Base-by-base conservation (phyloP, 2,888 invertebrate species). In the Ochropacha duplaris region DNA sequence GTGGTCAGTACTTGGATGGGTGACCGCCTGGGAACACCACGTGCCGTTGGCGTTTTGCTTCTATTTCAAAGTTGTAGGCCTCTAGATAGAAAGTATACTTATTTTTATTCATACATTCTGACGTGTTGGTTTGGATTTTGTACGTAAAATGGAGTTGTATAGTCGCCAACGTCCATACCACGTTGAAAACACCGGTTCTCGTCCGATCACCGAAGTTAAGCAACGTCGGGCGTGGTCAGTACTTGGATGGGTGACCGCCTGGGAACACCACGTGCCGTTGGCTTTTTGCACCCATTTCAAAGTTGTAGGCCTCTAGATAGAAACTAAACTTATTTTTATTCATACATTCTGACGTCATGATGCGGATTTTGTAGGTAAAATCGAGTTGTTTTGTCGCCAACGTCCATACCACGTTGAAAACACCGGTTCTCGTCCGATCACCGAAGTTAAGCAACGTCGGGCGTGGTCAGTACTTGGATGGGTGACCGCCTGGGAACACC, bases 381-480 rank as follows among this genome's bases (percentile, higher is more conserved):
- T 59, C 9, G 44, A 6, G 4, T 11, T 12, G 0, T 0, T 14
- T 16, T 16, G 8, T 63, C 54, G 78, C 73, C 79, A 79, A 79
- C 79, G 58, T 58, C 50, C 49, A 83, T 80, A 81, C 81, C 81
- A 72, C 79, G 86, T 86, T 88, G 87, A 88, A 86, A 68, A 85
- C 88, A 87, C 89, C 87, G 88, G 87, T 87, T 89, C 88, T 89
- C 89, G 88, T 90, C 89, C 88, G 89, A 90, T 90, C 90, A 90
- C 90, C 88, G 89, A 88, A 88, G 87, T 88, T 86, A 90, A 88
- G 87, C 88, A 89, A 86, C 87, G 82, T 88, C 86, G 88, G 90
- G 87, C 88, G 88, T 77, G 84, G 84, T 90, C 85, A 89, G 88
- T 90, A 90, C 89, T 89, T 89, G 86, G 88, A 88, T 90, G 88